Evolutionary conservation across 1,140 invertebrate species (phyloP), one percentile per base, ranked within the genome.

Genomic region (Zaprionus ghesquierei): DNA sequence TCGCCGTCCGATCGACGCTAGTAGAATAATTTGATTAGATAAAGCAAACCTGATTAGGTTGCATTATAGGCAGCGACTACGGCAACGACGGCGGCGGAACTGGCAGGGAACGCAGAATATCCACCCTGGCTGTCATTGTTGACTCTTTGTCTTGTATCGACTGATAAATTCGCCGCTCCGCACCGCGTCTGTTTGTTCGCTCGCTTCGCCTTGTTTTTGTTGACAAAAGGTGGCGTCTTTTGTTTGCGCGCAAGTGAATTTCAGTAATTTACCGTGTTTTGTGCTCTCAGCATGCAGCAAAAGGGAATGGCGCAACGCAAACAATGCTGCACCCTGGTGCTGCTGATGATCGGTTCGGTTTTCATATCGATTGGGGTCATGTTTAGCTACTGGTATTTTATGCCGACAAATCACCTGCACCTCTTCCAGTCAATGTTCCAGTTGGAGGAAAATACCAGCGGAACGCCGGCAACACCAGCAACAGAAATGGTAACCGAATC

Each of bases 21-120:
- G 38, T 56, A 41, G 18, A 71, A 65, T 82, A 79, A 87, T 82
- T 73, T 76, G 79, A 86, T 86, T 86, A 87, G 82, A 86, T 86
- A 69, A 74, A 73, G 35, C 58, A 82, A 81, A 82, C 33, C 62
- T 69, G 75, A 79, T 87, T 70, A 81, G 68, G 50, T 50, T 58
- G 69, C 61, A 46, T 46, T 73, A 35, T 41, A 41, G 10, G 10
- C 31, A 33, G 31, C 31, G 56, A 27, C 1, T 31, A 10, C 29
- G n/a, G n/a, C n/a, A 12, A 10, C 6, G 29, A 9, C 29, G 5
- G 29, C 29, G 29, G 9, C 29, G 10, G 5, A 31, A 3, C 2
- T 13, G 12, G 12, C 12, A 13, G 33, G 5, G 5, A 6, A 8
- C 35, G 15, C 8, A 41, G n/a, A 9, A n/a, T 12, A 22, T 46